Percentiles rank a stretch among this genome's conserved stretches.
Evolutionary conservation across 2,113 vertebrate species (phyloP).

Genomic region (Petrocephalus zakoni): DNA sequence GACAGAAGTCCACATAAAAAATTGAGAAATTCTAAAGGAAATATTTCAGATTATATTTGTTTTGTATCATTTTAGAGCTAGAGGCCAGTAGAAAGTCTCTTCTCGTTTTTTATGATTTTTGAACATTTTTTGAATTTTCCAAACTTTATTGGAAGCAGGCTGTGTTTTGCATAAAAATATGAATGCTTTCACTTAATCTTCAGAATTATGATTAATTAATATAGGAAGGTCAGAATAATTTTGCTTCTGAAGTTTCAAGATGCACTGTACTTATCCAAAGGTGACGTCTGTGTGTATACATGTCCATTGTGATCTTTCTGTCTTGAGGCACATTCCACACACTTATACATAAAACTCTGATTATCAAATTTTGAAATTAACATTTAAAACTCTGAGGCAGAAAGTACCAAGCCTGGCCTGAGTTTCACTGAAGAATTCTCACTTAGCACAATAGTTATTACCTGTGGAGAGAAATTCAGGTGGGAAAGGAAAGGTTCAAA

Average conservation of each 20-base stretch:
- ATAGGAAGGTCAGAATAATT: neutral
- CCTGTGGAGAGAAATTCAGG: neutral
- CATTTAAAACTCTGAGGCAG: neutral
- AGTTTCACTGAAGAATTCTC: neutral
- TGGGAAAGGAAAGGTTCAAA: neutral
- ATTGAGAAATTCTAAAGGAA: too few relatives aligned
- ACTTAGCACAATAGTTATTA: neutral
- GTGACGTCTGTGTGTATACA: neutral
- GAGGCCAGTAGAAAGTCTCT: neutral
- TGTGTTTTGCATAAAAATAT: neutral
- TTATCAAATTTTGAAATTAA: neutral
- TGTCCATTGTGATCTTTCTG: neutral
- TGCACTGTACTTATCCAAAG: neutral
- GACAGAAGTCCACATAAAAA: neutral
- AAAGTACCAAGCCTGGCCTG: neutral
- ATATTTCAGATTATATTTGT: neutral
- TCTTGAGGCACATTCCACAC: neutral
- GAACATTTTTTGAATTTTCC: neutral
- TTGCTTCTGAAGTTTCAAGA: neutral
- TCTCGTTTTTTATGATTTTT: neutral
- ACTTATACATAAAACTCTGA: too few relatives aligned
- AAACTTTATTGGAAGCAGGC: neutral
- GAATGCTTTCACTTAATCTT: neutral
- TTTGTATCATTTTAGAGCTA: neutral
- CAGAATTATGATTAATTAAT: neutral